Base-by-base conservation (phyloP, 2,113 vertebrate genomes). In the Chunga burmeisteri region DNA sequence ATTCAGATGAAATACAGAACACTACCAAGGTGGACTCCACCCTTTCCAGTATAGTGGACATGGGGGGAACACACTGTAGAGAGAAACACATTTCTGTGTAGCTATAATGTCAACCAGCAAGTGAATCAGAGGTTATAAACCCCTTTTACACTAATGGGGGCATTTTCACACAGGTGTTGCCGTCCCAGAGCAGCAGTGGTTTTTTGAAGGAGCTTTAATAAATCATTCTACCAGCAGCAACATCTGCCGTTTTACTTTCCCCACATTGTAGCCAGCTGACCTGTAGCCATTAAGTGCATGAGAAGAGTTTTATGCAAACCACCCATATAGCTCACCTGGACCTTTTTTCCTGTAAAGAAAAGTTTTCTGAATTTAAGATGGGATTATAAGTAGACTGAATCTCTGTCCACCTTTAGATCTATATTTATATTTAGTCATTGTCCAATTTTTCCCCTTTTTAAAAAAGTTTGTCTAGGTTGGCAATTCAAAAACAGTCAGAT, bases 191-290 rank as follows among this genome's bases (percentile, higher is more conserved):
- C 59, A 52, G 81, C 62, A 77, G 29, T 34, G 34, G 0, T 23
- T 52, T 93, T 72, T 30, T 90, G 16, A 75, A 34, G 27, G 19
- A 86, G 44, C 50, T 55, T 78, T 84, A 81, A 93, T 88, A 90
- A 94, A 92, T 94, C 75, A 62, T 86, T 70, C 49, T 26, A 42
- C 61, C 67, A 78, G 34, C 62, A 84, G 58, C 58, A 88, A 59
- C 61, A 88, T 58, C 81, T 93, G 91, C 53, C 92, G 66, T 94
- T 89, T 38, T 10, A 77, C 49, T 88, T 74, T 66, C 78, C 38
- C 36, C 32, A 59, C 29, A 16, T 5, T 70, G 62, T 10, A 74
- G 75, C 67, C 81, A 89, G 56, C 32, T 82, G 77, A 94, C 21
- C 40, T 89, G 44, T 7, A 68, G 68, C 40, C 66, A 61, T 74